Conservation (phyloP, 1,140 invertebrate species). For the Drepana arcuata region DNA sequence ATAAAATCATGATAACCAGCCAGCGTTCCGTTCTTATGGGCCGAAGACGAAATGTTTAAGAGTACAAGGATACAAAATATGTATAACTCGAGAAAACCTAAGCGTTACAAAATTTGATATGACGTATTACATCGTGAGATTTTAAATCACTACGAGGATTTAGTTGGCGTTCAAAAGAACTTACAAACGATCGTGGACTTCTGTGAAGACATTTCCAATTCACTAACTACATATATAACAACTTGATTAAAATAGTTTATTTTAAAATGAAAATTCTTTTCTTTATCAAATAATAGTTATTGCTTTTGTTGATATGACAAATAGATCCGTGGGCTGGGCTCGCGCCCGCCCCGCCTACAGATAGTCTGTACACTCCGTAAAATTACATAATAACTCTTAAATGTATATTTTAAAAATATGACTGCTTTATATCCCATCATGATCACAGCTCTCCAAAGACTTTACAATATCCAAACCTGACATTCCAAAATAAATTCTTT, state of each 20-base stretch:
- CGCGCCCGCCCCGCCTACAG: constrained; percentile 8
- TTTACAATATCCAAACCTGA: constrained; percentile 62
- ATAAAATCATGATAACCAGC: no score
- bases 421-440: constrained; percentile 68
- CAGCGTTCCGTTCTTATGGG: no score
- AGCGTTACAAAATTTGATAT: constrained; percentile 62
- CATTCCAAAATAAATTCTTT: constrained; percentile 68
- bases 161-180: constrained; percentile 66
- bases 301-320: constrained; percentile 68
- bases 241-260: constrained; percentile 64
- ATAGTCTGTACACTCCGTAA: constrained; percentile 27
- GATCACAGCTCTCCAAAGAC: constrained; percentile 69
- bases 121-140: constrained; percentile 51
- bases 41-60: no score
- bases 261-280: constrained; percentile 57
- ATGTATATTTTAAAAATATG: constrained; percentile 68
- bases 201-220: constrained; percentile 62
- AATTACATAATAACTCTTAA: constrained; percentile 64
- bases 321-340: constrained; percentile 35
- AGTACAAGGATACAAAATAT: constrained; percentile 22
- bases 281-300: constrained; percentile 68
- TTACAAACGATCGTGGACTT: constrained; percentile 64
- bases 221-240: constrained; percentile 68
- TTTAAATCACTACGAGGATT: constrained; percentile 48
- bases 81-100: constrained; percentile 29